A percentile compares a stretch with the other conserved stretches of the same genome.
Evolutionary conservation across 2,797 vertebrate genomes (phyloP).

Genomic region (Gallirallus australis): DNA sequence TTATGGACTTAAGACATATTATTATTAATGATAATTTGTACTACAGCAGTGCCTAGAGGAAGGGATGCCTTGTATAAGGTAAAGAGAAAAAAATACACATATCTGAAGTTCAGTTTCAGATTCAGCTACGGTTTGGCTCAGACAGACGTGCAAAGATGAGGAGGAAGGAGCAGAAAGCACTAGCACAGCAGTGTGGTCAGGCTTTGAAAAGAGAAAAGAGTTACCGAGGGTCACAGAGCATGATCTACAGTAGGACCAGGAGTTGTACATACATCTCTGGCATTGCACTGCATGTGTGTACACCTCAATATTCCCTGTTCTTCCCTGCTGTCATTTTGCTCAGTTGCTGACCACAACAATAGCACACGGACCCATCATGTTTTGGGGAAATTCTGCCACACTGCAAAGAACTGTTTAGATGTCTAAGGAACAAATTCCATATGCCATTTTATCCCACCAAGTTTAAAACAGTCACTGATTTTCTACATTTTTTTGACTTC

Average conservation of each 20-base stretch:
- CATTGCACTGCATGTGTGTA: not conserved
- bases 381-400: not conserved
- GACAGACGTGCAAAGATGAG: not conserved
- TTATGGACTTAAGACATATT: conserved; percentile 61
- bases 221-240: not conserved
- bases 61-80: not conserved
- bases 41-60: conserved; percentile 59
- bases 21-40: conserved; percentile 65
- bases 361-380: fast-evolving
- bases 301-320: not conserved
- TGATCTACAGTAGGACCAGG: not conserved
- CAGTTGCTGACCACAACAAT: not conserved
- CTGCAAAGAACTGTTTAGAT: not conserved
- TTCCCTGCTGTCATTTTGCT: not conserved
- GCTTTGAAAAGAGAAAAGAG: not conserved
- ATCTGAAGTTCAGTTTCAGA: not conserved
- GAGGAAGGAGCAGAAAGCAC: not conserved
- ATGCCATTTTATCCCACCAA: not conserved
- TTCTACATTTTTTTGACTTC: not conserved
- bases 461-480: not conserved
- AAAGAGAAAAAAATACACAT: not conserved
- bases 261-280: not conserved
- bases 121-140: not conserved
- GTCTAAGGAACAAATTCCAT: not conserved
- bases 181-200: not conserved